Percentiles rank a stretch among this genome's conserved stretches.
phyloP scores from a whole-genome alignment of 2,888 invertebrate species.

The Rotaria sp. region DNA sequence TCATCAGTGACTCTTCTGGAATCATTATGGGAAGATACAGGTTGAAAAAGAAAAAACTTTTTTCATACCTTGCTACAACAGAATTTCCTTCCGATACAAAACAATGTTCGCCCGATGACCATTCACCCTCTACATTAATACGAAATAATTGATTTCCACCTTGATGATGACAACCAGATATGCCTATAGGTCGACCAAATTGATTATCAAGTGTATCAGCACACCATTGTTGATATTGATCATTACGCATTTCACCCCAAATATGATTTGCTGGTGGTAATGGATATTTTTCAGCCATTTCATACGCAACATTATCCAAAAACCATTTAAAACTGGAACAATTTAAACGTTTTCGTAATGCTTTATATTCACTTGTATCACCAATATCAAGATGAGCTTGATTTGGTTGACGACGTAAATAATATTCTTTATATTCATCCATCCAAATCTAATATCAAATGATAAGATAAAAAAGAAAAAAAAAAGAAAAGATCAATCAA shows the following conservation, averaged over 20 bases:
- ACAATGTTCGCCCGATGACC: constrained; percentile 90
- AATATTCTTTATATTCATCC: constrained; percentile 64
- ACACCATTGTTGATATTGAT: constrained; percentile 30
- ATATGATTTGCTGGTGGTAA: constrained; percentile 83
- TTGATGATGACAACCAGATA: constrained; percentile 38
- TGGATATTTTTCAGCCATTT: constrained; percentile 86
- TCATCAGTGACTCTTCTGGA: no score
- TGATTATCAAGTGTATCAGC: constrained; percentile 31
- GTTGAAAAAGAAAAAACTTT: background rate
- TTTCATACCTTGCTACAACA: constrained; percentile 69
- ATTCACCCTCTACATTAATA: constrained; percentile 81
- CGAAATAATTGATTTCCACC: constrained; percentile 36
- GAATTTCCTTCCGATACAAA: constrained; percentile 74
- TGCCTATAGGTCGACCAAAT: constrained; percentile 36
- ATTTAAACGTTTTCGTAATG: constrained; percentile 58
- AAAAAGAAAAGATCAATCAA: background rate
- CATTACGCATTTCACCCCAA: constrained; percentile 71
- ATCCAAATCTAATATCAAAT: constrained; percentile 68
- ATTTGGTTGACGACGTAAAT: constrained; percentile 62
- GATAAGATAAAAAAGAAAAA: background rate
- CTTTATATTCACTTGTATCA: constrained; percentile 35
- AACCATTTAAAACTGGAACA: constrained; percentile 92
- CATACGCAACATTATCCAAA: constrained; percentile 57
- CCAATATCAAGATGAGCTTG: constrained; percentile 52
- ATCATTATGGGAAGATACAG: no score